Conservation (phyloP, 92 coral and sea anemone species). For the Epizoanthus illoricatus region DNA sequence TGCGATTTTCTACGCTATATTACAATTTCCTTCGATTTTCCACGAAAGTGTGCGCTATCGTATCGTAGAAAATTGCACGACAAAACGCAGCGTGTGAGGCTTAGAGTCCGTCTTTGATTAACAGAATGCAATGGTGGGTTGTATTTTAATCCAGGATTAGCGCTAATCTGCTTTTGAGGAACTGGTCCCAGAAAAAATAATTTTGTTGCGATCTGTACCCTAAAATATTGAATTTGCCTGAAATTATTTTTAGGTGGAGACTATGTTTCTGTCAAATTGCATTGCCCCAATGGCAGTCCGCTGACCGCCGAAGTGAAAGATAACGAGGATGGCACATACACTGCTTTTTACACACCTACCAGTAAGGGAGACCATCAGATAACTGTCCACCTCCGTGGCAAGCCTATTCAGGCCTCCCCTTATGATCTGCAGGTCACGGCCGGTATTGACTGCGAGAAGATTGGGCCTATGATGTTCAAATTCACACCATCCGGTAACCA, state of each 20-base stretch:
- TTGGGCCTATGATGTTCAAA: conserved; percentile 67
- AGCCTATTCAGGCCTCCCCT: conserved; percentile 82
- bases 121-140: too few species aligned
- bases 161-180: neutral
- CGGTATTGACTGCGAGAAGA: conserved; percentile 80
- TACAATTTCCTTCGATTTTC: too few species aligned
- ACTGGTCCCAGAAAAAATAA: too few species aligned
- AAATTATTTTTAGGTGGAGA: conserved; percentile 60
- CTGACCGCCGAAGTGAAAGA: conserved; percentile 71
- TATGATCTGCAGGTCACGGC: conserved; percentile 83
- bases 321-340: conserved; percentile 72
- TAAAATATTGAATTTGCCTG: neutral
- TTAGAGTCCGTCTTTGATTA: too few species aligned
- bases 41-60: too few species aligned
- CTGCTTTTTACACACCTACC: conserved; percentile 62
- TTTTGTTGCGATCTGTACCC: too few species aligned
- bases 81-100: too few species aligned
- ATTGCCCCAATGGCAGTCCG: conserved; percentile 73
- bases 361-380: conserved; percentile 82
- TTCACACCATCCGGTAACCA: conserved; percentile 55
- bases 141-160: neutral
- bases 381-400: conserved; percentile 74
- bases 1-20: too few species aligned
- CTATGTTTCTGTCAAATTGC: conserved; percentile 70
- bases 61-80: too few species aligned